A percentile compares a stretch with the other conserved stretches of the same genome.
These are phyloP conservation scores for Octodonta nipae DNA, from an alignment of 2,888 invertebrate genomes.

Conservation along the genomic window DNA sequence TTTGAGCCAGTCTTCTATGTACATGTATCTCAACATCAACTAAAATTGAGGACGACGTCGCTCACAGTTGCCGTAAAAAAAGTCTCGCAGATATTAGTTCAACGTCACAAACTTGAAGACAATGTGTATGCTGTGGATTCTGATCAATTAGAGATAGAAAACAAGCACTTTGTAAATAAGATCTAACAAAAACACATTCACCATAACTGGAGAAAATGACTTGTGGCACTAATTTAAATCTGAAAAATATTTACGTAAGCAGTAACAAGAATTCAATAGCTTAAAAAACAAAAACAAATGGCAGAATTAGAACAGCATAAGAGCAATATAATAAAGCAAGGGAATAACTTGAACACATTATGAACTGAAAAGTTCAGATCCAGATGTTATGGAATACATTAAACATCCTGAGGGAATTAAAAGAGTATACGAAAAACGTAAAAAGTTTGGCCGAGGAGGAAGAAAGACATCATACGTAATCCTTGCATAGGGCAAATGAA, in stretches of 20 bases:
- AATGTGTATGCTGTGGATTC: constrained; percentile 49
- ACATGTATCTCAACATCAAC: no score
- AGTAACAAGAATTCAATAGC: constrained; percentile 36
- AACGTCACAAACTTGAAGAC: constrained; percentile 45
- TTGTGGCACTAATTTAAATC: constrained; percentile 40
- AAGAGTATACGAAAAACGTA: constrained; percentile 18
- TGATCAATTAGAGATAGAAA: constrained; percentile 49
- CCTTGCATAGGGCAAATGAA: constrained; percentile 27
- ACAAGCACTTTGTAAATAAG: constrained; percentile 37
- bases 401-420: constrained; percentile 32
- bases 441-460: constrained; percentile 23
- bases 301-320: no score
- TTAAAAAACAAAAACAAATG: constrained; percentile 35
- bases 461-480: constrained; percentile 23
- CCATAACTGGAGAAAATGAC: constrained; percentile 13
- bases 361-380: no score
- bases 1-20: no score
- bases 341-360: no score
- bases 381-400: constrained; percentile 46
- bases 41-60: no score
- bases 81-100: constrained; percentile 40
- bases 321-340: no score
- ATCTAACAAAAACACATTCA: constrained; percentile 38
- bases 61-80: no score
- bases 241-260: constrained; percentile 42